Conservation (phyloP, 1,140 invertebrate genomes). For the Drosophila subobscura region DNA sequence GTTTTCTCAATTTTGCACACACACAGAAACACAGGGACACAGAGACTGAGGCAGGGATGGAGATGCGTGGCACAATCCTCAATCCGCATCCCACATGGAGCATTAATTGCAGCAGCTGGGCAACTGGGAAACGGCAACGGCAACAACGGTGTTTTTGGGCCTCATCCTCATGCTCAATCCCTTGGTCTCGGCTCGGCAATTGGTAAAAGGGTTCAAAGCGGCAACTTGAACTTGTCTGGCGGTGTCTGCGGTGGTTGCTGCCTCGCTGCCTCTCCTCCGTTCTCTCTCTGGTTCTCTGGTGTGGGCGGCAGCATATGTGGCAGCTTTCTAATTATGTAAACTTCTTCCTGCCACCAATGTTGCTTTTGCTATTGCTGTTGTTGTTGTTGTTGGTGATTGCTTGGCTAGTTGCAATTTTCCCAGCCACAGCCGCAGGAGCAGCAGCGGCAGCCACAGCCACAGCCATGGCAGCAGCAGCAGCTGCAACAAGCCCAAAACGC, state of each 20-base stretch:
- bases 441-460: slow-evolving; percentile 15
- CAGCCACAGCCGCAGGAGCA: slow-evolving; percentile 21
- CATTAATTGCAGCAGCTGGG: slow-evolving; percentile 81
- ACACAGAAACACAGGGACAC: slow-evolving; percentile 15
- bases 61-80: slow-evolving; percentile 1
- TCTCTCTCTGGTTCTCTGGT: slow-evolving; percentile 3
- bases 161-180: no score
- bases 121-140: slow-evolving; percentile 56
- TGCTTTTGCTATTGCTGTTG: slow-evolving; percentile 1
- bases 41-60: background rate
- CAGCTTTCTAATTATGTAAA: slow-evolving; percentile 80
- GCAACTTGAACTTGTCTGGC: slow-evolving; percentile 77
- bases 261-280: slow-evolving; percentile 16
- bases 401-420: slow-evolving; percentile 19
- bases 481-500: slow-evolving; percentile 43
- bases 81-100: slow-evolving; percentile 47
- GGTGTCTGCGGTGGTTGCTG: slow-evolving; percentile 49
- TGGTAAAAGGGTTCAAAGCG: slow-evolving; percentile 76
- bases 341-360: slow-evolving; percentile 43
- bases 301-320: slow-evolving; percentile 68
- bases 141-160: slow-evolving; percentile 13
- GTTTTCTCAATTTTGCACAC: slow-evolving; percentile 80
- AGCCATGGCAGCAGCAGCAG: slow-evolving; percentile 22
- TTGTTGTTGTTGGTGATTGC: slow-evolving; percentile 12
- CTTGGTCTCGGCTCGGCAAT: slow-evolving; percentile 54